Evolutionary conservation across 2,888 invertebrate genomes (phyloP).

Genomic region (Celastrina argiolus): DNA sequence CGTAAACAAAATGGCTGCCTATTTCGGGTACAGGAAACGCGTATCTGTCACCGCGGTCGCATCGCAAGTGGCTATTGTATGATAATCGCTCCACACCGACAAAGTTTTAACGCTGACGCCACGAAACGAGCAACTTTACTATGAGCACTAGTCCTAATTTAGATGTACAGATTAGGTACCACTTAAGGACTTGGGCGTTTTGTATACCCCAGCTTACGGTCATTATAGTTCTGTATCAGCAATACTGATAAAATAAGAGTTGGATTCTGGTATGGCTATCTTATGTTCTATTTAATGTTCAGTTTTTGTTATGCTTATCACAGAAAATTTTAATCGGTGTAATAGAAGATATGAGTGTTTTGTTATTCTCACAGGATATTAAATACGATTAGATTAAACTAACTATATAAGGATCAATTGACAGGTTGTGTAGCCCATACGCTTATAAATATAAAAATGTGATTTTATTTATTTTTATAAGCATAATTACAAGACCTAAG

Average conservation of each 20-base stretch:
- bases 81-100: constrained; percentile 69
- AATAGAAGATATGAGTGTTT: neutral
- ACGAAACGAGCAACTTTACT: constrained; percentile 44
- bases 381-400: neutral
- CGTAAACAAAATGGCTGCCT: constrained; percentile 67
- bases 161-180: constrained; percentile 16
- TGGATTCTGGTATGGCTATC: neutral
- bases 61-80: constrained; percentile 75
- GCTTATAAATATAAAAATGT: too few relatives aligned
- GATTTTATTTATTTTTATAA: too few relatives aligned
- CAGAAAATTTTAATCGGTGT: neutral
- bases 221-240: neutral
- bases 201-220: neutral
- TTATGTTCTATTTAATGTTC: constrained; percentile 1
- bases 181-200: constrained; percentile 6
- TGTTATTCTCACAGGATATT: neutral
- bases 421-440: too few relatives aligned
- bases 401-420: neutral
- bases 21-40: constrained; percentile 73
- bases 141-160: constrained; percentile 14
- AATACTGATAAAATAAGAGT: constrained; percentile 3
- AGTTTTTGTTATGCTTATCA: neutral
- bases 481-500: too few relatives aligned
- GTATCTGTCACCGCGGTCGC: constrained; percentile 71
- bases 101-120: constrained; percentile 63